Evolutionary conservation across 2,888 invertebrate genomes (phyloP), one percentile per base, ranked within the genome.

Genomic region (Brassicogethes aeneus): DNA sequence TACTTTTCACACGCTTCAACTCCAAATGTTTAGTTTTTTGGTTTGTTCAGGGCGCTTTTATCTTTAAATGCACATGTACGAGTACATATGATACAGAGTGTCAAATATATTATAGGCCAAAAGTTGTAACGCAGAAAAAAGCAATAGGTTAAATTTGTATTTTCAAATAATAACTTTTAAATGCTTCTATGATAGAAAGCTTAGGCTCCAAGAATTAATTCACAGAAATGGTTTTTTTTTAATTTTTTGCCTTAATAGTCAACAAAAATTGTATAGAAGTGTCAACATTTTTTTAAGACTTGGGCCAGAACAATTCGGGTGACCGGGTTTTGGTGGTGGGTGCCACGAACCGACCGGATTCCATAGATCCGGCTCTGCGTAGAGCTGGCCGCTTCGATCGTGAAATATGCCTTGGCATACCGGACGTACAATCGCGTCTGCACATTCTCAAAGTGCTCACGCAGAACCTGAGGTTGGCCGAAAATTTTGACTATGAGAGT

Each of bases 291-390:
- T 41, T 55, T 33, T 41, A 33, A 76, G 76, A 73, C 51, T 60
- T 78, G 39, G 66, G 61, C 45, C 62, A 67, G 33, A 71, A 70
- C 35, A 73, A 74, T 48, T 69, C 68, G 48, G 79, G 76, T 41
- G 71, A 75, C 16, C 73, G 76, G 45, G 80, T 92, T 1, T 65
- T 96, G 44, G 83, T 99, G 12, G 80, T 99, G 56, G 97, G 93
- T n/a, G 94, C 97, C 0, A 96, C 97, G 23, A 95, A 91, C 64
- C 79, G 91, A 43, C 89, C 92, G 0, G 96, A 97, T 66, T 74
- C 86, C 0, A 71, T 99, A 36, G 97, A 99, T 68, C 90, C 94
- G 15, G 90, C 93, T 5, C 69, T 99, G 41, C 76, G 97, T 51
- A 74, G 94, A 51, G 88, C 92, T 3, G 95, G 94, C 1, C 79